These are phyloP conservation scores for Neotragus pygmaeus DNA, from an alignment of 2,113 vertebrate species.

Conservation along the genomic window DNA sequence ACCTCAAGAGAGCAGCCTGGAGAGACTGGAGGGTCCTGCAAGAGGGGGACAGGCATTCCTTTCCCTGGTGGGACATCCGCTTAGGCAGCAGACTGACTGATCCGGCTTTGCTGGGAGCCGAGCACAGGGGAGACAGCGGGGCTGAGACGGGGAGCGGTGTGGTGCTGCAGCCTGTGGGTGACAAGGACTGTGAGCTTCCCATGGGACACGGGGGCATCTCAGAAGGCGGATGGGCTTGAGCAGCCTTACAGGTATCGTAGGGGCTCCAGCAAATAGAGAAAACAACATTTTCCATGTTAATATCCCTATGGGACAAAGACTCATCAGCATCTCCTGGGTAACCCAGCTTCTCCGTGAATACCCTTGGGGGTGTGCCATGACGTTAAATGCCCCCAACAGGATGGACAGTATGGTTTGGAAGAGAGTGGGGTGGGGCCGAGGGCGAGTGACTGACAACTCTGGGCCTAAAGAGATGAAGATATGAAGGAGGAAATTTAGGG, in stretches of 20 bases:
- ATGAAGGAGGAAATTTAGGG: neutral
- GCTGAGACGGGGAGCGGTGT: accelerated
- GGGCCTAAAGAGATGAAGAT: neutral
- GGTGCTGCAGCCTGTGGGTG: neutral
- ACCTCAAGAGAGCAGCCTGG: neutral
- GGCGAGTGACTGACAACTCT: neutral
- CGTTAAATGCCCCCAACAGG: neutral
- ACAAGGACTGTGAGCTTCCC: neutral
- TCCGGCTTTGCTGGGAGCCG: neutral
- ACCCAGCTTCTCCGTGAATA: neutral
- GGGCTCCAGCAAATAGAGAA: neutral
- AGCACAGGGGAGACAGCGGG: neutral
- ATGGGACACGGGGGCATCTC: neutral
- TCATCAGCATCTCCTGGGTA: neutral
- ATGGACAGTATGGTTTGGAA: neutral
- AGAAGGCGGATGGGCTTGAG: neutral
- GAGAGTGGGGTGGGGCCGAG: accelerated
- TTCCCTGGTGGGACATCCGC: neutral
- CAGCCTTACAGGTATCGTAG: neutral
- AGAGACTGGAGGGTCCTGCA: neutral
- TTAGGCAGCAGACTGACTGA: neutral
- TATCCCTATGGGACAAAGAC: neutral
- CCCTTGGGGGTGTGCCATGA: neutral
- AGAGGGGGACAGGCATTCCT: neutral
- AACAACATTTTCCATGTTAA: neutral